Base-by-base conservation (phyloP, 1,140 invertebrate species). In the Tetraneura akinire region DNA sequence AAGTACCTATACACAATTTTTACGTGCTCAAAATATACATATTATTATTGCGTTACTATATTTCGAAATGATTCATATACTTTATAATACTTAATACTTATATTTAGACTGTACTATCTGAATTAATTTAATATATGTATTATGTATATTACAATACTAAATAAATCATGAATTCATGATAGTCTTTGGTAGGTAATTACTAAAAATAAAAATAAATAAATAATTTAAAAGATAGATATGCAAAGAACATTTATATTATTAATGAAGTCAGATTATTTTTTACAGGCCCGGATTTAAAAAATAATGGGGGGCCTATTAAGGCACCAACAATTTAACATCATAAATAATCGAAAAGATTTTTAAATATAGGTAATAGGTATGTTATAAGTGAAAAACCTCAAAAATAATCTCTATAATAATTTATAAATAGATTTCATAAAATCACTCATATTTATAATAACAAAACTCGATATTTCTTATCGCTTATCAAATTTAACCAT, bases 251-350 rank as follows among this genome's bases (percentile, higher is more conserved):
- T 70, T 21, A 42, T 70, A 47, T 29, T 71, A 71, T 18, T 51
- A 49, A 71, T n/a, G n/a, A 71, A 71, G 51, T 45, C 68, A 45
- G 68, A 71, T 51, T 71, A 51, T 71, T n/a, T n/a, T n/a, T n/a
- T n/a, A n/a, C n/a, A n/a, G n/a, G n/a, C n/a, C n/a, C n/a, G n/a
- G n/a, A n/a, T n/a, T n/a, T n/a, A n/a, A n/a, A n/a, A n/a, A n/a
- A n/a, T n/a, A n/a, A n/a, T n/a, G n/a, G n/a, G n/a, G n/a, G n/a
- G n/a, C n/a, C n/a, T n/a, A n/a, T n/a, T n/a, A n/a, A n/a, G n/a
- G n/a, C n/a, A n/a, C n/a, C n/a, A n/a, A n/a, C n/a, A n/a, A n/a
- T n/a, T n/a, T n/a, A n/a, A n/a, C n/a, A n/a, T n/a, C n/a, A n/a
- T n/a, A n/a, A n/a, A n/a, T n/a, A n/a, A n/a, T n/a, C n/a, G n/a